Evolutionary conservation across 2,113 vertebrate species (phyloP), one percentile per base, ranked within the genome.

Genomic region (Onychostoma macrolepis): DNA sequence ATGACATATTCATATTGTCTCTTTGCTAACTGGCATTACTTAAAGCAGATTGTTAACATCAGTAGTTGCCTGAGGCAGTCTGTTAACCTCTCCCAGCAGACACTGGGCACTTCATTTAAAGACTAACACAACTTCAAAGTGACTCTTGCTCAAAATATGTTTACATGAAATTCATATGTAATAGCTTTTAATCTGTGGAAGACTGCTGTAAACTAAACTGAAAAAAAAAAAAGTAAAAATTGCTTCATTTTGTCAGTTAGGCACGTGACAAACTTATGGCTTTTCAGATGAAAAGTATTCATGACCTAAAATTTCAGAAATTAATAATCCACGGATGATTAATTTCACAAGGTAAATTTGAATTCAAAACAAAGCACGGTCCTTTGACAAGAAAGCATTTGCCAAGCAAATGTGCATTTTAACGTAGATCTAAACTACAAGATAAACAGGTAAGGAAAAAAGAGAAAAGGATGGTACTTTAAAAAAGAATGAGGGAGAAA

Each of bases 401-500:
- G 17, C 24, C 30, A 33, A 24, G 6, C 11, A 19, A 43, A 82
- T 17, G 8, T 4, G 17, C 21, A 63, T 71, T 71, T 50, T 10
- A 13, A 79, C 0, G 12, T 17, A 61, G 21, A n/a, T 12, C 6
- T n/a, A n/a, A 80, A 77, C 19, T 19, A 48, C 1, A 36, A 74
- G 48, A 58, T n/a, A 74, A 12, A 58, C 21, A 84, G 19, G 83
- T 56, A 24, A 58, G 45, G 24, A 74, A 26, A 48, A 74, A 53
- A 72, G 48, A 41, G 48, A 58, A 56, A 84, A 21, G 30, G 69
- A 74, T 53, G 30, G 45, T 4, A 74, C 82, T 74, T 56, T 36
- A 41, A 84, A 84, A 84, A 84, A 69, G 63, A 83, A 58, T 56
- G 69, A 74, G 2, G 67, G 80, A 69, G 28, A 84, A 4, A 58